A percentile compares a stretch with the other conserved stretches of the same genome.
Conservation (phyloP, 2,888 invertebrate genomes). For the Phalera bucephala region DNA sequence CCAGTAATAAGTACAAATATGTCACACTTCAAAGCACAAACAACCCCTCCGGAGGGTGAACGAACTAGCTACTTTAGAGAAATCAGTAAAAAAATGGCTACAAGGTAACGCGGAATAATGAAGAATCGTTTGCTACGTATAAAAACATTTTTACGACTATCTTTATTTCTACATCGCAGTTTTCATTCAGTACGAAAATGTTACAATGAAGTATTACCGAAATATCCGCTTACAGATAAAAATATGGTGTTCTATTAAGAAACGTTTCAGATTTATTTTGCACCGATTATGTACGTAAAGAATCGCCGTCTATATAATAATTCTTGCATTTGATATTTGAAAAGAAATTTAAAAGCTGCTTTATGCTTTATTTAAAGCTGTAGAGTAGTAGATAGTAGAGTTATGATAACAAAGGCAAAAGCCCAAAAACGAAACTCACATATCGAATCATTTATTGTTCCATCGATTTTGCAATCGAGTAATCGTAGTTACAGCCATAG, state of each 20-base stretch:
- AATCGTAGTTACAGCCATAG: constrained; percentile 19
- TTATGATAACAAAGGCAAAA: no score
- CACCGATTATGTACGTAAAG: not conserved
- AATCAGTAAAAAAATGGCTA: constrained; percentile 1
- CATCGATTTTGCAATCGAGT: constrained; percentile 10
- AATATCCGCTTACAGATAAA: constrained; percentile 2
- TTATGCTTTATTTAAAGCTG: no score
- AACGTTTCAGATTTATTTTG: not conserved
- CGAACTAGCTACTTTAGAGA: not conserved
- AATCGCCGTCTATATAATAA: not conserved
- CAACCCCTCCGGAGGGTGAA: not conserved
- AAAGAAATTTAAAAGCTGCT: no score
- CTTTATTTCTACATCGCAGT: not conserved
- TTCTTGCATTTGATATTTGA: no score
- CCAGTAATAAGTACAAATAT: not conserved
- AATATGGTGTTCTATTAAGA: not conserved
- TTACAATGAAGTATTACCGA: constrained; percentile 2
- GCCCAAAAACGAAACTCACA: not conserved
- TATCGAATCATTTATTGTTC: not conserved
- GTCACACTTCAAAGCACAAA: not conserved
- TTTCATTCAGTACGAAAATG: constrained; percentile 2
- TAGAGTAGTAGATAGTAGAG: no score
- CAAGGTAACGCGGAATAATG: not conserved
- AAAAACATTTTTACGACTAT: constrained; percentile 1
- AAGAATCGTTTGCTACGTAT: constrained; percentile 2